Percentiles rank a stretch among this genome's conserved stretches.
phyloP scores from a whole-genome alignment of 2,797 vertebrate species.

The Percopsis omiscomaycus region DNA sequence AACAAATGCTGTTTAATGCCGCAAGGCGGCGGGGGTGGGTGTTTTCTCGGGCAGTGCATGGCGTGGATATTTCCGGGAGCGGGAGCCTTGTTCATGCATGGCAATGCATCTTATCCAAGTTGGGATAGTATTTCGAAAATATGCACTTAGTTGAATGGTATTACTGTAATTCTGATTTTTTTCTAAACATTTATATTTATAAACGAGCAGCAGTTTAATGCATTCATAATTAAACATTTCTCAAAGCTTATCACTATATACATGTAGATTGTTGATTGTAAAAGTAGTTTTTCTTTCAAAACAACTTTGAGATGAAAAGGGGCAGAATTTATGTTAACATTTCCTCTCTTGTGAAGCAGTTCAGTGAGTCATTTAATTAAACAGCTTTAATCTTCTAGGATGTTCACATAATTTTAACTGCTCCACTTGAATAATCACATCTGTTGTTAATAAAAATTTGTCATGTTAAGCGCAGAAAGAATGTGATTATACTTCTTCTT shows the following conservation, averaged over 20 bases:
- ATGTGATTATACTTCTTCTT: conserved; percentile 22
- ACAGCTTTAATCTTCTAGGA: conserved; percentile 36
- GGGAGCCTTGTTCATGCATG: no score
- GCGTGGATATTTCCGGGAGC: no score
- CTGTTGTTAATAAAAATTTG: conserved; percentile 45
- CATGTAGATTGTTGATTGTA: not conserved
- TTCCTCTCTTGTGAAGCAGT: conserved; percentile 36
- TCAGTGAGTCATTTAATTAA: conserved; percentile 57
- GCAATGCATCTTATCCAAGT: no score
- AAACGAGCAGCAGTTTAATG: not conserved
- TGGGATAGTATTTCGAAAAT: no score
- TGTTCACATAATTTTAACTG: conserved; percentile 37
- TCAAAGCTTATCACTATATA: not conserved
- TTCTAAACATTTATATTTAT: not conserved
- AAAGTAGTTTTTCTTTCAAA: conserved; percentile 12
- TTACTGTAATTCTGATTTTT: no score
- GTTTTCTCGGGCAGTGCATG: no score
- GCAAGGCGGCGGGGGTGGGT: no score
- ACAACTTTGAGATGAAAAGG: conserved; percentile 25
- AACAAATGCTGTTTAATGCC: no score
- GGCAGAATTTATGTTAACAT: conserved; percentile 28
- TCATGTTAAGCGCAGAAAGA: conserved; percentile 34
- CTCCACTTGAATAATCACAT: conserved; percentile 46
- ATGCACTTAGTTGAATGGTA: no score
- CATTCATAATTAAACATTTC: conserved; percentile 2